phyloP scores from a whole-genome alignment of 1,140 invertebrate genomes.

The Halesus radiatus region DNA sequence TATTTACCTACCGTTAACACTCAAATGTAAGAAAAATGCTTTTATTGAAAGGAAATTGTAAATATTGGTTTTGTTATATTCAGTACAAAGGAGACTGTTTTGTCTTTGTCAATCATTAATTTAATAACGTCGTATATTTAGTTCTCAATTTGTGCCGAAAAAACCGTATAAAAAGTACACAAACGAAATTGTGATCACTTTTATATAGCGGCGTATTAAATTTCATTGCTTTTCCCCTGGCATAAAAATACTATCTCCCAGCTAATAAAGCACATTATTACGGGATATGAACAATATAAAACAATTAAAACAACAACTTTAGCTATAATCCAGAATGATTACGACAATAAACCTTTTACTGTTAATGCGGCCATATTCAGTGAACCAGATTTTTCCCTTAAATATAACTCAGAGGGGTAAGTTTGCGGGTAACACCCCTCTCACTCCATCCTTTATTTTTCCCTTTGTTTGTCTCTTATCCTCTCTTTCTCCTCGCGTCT shows the following conservation, averaged over 20 bases:
- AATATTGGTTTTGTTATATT: too few relatives aligned
- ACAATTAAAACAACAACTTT: slow-evolving; percentile 43
- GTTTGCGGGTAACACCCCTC: slow-evolving; percentile 31
- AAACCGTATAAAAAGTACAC: too few relatives aligned
- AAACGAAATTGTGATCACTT: too few relatives aligned
- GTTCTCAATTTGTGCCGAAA: too few relatives aligned
- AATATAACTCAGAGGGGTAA: slow-evolving; percentile 35
- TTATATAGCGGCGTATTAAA: slow-evolving; percentile 12
- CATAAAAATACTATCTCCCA: slow-evolving; percentile 22
- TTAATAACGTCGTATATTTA: too few relatives aligned
- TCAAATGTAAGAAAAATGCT: too few relatives aligned
- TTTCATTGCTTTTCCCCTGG: slow-evolving; percentile 22
- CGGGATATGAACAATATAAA: slow-evolving; percentile 51
- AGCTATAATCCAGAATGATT: slow-evolving; percentile 40
- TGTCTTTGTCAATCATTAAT: too few relatives aligned
- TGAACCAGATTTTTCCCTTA: slow-evolving; percentile 44
- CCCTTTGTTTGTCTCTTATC: slow-evolving; percentile 17
- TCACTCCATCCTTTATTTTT: slow-evolving; percentile 16
- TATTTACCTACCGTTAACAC: too few relatives aligned
- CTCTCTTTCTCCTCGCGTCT: neutral
- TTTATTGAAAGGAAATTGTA: too few relatives aligned
- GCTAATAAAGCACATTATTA: slow-evolving; percentile 39
- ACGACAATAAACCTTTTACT: slow-evolving; percentile 43
- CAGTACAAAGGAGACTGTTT: too few relatives aligned
- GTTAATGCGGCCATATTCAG: slow-evolving; percentile 28